phyloP scores from a whole-genome alignment of 2,888 invertebrate genomes.

The Cylloceria caligata region DNA sequence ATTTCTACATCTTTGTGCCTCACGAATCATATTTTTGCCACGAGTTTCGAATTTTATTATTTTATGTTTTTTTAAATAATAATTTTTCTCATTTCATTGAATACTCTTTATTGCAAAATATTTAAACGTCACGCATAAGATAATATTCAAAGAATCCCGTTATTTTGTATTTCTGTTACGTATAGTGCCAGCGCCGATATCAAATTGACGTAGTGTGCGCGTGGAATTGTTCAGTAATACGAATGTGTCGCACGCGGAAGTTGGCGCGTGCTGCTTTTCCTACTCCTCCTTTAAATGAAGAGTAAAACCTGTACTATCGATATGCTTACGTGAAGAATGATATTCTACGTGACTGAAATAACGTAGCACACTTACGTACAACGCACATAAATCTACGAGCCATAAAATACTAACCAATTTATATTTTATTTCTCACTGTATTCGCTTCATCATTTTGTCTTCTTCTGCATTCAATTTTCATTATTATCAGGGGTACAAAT shows the following conservation, averaged over 20 bases:
- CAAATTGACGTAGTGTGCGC: neutral
- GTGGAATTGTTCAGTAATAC: neutral
- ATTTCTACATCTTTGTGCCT: neutral
- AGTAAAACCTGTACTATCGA: neutral
- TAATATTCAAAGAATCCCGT: conserved; percentile 13
- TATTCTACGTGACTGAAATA: conserved; percentile 31
- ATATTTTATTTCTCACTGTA: neutral
- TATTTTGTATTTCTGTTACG: neutral
- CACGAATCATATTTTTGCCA: neutral
- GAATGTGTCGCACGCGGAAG: conserved; percentile 6
- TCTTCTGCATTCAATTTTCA: neutral
- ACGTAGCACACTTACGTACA: neutral
- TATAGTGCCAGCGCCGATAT: neutral
- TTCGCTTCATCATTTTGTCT: neutral
- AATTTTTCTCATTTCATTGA: neutral
- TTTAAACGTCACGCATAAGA: neutral
- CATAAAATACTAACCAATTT: conserved; percentile 15
- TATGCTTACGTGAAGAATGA: conserved; percentile 13
- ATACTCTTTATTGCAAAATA: neutral
- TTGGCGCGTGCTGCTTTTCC: conserved; percentile 6
- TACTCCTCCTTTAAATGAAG: conserved; percentile 1
- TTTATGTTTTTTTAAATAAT: neutral
- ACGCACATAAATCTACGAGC: conserved; percentile 9
- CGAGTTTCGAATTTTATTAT: neutral
- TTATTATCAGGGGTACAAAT: too few species aligned